phyloP scores from a whole-genome alignment of 2,113 vertebrate genomes.

The Tragelaphus imberbis region DNA sequence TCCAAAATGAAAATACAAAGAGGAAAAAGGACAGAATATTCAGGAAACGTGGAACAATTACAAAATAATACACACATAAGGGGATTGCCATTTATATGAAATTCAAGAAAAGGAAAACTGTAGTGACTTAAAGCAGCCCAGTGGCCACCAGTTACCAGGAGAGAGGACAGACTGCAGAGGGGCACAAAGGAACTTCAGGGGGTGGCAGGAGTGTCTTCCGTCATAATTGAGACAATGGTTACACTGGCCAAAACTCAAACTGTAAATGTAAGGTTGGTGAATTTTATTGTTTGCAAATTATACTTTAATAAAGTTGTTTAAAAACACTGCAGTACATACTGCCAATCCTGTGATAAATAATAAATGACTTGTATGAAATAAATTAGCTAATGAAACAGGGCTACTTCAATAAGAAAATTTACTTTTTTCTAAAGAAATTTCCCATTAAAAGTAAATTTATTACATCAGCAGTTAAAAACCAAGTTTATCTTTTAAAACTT shows the following conservation, averaged over 20 bases:
- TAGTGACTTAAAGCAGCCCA: background rate
- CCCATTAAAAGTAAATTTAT: background rate
- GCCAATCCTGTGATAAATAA: background rate
- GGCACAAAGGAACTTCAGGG: background rate
- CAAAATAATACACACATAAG: background rate
- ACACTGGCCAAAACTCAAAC: background rate
- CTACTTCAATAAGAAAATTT: background rate
- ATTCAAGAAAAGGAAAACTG: background rate
- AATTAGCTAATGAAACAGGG: background rate
- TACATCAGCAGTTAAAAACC: background rate
- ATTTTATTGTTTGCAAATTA: background rate
- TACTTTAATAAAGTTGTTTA: background rate
- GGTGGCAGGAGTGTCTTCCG: background rate
- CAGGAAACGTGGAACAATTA: background rate
- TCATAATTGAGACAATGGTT: background rate
- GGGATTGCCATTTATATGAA: background rate
- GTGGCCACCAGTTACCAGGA: background rate
- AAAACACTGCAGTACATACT: background rate
- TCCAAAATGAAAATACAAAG: background rate
- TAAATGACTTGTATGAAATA: background rate
- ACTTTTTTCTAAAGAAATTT: background rate
- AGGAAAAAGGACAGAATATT: background rate
- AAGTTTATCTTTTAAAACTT: background rate
- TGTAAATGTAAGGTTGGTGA: background rate
- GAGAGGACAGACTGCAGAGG: background rate